Conservation (phyloP, 2,797 vertebrate genomes). For the Vireo griseus region DNA sequence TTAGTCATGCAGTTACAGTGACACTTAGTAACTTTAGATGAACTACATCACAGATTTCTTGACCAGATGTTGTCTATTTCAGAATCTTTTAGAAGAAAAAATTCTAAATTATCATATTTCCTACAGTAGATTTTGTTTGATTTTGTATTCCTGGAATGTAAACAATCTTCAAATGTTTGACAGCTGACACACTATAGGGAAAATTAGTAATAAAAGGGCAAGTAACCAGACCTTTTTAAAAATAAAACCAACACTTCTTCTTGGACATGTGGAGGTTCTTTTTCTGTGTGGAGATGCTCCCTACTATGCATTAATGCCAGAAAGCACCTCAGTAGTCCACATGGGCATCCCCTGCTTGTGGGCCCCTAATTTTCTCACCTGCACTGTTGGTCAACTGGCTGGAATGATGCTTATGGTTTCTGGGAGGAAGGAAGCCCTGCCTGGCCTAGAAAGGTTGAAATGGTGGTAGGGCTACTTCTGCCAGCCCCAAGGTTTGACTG, state of each 20-base stretch:
- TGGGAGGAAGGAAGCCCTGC: background rate
- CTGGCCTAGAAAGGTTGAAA: background rate
- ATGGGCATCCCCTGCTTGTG: accelerated
- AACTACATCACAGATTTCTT: background rate
- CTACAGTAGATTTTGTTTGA: background rate
- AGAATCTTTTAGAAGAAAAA: background rate
- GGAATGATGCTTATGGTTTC: background rate
- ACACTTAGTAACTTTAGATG: background rate
- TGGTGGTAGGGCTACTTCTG: background rate
- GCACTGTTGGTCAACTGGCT: background rate
- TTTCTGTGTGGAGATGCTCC: accelerated
- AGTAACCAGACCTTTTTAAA: background rate
- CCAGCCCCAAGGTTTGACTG: background rate
- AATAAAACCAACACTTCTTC: background rate
- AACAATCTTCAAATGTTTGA: background rate
- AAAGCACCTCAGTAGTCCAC: background rate
- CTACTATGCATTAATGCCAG: background rate
- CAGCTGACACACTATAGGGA: background rate
- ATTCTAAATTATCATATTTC: background rate
- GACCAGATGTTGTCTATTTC: background rate
- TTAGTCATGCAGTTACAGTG: background rate
- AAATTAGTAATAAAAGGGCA: background rate
- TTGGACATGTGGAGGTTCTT: background rate
- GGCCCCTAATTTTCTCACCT: background rate
- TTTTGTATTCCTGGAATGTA: background rate